These are phyloP conservation scores for Eolophus roseicapilla DNA, from an alignment of 2,113 vertebrate genomes.

Conservation along the genomic window DNA sequence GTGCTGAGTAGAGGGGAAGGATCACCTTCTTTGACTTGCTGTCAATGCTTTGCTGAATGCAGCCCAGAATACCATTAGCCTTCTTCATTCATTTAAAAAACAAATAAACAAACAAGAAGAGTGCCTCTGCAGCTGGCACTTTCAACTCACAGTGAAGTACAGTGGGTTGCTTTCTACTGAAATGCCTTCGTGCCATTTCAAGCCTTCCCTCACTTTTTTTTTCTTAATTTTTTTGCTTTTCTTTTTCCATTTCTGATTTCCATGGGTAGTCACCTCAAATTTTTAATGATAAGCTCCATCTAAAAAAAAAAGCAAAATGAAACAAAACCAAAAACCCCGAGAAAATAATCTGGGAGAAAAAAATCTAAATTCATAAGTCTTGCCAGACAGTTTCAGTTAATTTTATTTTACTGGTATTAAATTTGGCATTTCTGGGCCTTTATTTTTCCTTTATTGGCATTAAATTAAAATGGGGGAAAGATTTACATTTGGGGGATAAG, in stretches of 20 bases:
- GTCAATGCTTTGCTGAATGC: background rate
- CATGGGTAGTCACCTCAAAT: background rate
- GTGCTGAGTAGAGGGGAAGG: background rate
- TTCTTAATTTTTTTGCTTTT: background rate
- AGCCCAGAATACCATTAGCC: background rate
- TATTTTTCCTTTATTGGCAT: background rate
- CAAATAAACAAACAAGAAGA: background rate
- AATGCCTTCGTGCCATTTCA: background rate
- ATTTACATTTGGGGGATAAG: background rate
- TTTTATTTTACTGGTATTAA: constrained; percentile 30
- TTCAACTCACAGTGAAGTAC: background rate
- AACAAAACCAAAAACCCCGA: background rate
- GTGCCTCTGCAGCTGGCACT: background rate
- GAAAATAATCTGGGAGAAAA: background rate
- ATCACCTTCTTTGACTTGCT: fast-evolving
- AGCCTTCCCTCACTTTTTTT: background rate
- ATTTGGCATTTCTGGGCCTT: background rate
- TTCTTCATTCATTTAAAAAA: background rate
- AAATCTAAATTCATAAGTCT: background rate
- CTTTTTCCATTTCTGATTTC: background rate
- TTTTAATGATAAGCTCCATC: constrained; percentile 30
- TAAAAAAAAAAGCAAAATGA: background rate
- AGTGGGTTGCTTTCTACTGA: background rate
- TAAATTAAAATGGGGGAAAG: background rate
- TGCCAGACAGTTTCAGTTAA: background rate